Evolutionary conservation across 2,888 invertebrate species (phyloP).

Genomic region (Acheta domesticus): DNA sequence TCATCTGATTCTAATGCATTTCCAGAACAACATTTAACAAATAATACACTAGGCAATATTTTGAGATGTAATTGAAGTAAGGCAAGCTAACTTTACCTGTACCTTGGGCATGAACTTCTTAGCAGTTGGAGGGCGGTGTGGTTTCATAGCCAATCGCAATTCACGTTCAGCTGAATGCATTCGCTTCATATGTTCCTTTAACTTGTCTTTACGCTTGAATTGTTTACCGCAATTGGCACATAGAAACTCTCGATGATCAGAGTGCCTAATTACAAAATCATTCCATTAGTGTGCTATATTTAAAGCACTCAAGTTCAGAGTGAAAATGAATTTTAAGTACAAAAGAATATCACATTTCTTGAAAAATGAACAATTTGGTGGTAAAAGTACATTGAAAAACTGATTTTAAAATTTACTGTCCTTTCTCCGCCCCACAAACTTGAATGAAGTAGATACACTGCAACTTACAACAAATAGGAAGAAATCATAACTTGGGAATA

Average conservation of each 20-base stretch:
- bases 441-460: too few relatives aligned
- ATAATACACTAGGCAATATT: too few relatives aligned
- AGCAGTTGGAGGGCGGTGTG: conserved; percentile 40
- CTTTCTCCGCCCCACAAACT: too few relatives aligned
- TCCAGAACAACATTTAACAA: too few relatives aligned
- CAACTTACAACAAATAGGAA: too few relatives aligned
- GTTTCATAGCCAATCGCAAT: conserved; percentile 41
- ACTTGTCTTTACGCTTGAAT: conserved; percentile 72
- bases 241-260: conserved; percentile 64
- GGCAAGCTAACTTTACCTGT: conserved; percentile 33
- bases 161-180: conserved; percentile 58
- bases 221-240: conserved; percentile 74
- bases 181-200: conserved; percentile 68
- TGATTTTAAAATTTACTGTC: too few relatives aligned
- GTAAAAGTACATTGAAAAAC: too few relatives aligned
- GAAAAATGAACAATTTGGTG: too few relatives aligned
- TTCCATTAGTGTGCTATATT: not conserved
- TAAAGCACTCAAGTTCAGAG: not conserved
- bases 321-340: not conserved
- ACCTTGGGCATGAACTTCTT: conserved; percentile 60
- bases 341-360: conserved; percentile 19
- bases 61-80: not conserved
- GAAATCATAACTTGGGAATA: too few relatives aligned
- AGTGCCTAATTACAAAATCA: conserved; percentile 48
- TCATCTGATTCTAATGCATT: too few relatives aligned